These are phyloP conservation scores for Corythornis cristatus DNA, from an alignment of 2,113 vertebrate genomes.

Conservation along the genomic window DNA sequence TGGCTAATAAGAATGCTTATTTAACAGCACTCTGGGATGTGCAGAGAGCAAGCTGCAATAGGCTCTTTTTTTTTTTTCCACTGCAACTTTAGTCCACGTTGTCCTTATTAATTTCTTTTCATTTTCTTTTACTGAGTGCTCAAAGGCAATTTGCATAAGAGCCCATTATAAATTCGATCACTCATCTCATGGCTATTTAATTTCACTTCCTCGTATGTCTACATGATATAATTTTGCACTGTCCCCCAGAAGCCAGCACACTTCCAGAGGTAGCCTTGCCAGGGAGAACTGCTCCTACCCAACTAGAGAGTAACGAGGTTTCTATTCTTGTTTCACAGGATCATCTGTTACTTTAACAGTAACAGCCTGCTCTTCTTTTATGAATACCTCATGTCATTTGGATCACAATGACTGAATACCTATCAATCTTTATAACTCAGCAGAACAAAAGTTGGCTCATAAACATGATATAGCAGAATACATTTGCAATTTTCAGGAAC, in stretches of 20 bases:
- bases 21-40: conserved; percentile 16
- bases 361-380: background rate
- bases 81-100: background rate
- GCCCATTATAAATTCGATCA: conserved; percentile 53
- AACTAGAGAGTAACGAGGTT: background rate
- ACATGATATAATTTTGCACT: conserved; percentile 44
- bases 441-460: conserved; percentile 24
- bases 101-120: conserved; percentile 60
- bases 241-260: conserved; percentile 30
- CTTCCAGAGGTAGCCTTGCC: background rate
- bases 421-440: background rate
- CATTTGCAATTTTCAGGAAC: conserved; percentile 48
- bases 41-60: background rate
- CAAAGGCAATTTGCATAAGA: conserved; percentile 67
- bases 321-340: background rate
- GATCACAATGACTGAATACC: background rate
- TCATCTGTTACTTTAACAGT: background rate
- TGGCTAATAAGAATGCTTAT: conserved; percentile 4
- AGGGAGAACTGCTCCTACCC: background rate
- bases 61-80: background rate
- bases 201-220: conserved; percentile 30
- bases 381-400: background rate
- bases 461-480: conserved; percentile 11
- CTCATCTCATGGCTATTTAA: conserved; percentile 65
- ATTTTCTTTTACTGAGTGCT: conserved; percentile 57